Evolutionary conservation across 2,113 vertebrate species (phyloP), one percentile per base, ranked within the genome.

Genomic region (Nyctereutes procyonoides): DNA sequence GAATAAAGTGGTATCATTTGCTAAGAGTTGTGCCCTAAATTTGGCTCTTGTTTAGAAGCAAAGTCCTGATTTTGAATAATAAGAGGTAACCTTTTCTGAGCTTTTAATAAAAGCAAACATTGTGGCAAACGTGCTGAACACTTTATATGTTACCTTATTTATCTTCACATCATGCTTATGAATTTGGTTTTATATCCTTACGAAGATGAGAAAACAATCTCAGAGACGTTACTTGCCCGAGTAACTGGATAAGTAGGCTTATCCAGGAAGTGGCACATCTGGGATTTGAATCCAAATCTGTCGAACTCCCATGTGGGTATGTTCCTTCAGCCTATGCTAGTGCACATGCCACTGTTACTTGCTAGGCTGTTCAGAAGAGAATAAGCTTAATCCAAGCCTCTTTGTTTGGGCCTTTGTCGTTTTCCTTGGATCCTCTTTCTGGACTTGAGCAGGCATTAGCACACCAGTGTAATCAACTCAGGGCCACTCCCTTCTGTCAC

Each of bases 201-300:
- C 35, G 77, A 82, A 91, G 65, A 63, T 93, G 38, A 93, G 65
- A 83, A 93, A 83, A 85, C 17, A 92, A 28, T 85, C 81, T 79
- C 20, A 81, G 32, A 28, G 13, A 19, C 58, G 83, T 56, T 12
- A 13, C 5, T 82, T 74, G 9, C 55, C 55, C 30, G 65, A 2
- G 43, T 43, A 43, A 43, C 43, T 43, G 43, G 43, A 43, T 43
- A 43, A 43, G 43, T 43, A 43, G 19, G 69, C 55, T 76, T 56
- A 26, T 32, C 80, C 32, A 53, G 30, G 62, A 92, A 71, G 60
- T n/a, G 16, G 80, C 89, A 81, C 32, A 73, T 51, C 76, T 56
- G 32, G 65, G 35, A 83, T 65, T 67, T 58, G 28, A 43, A 22
- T 30, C 62, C 28, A 67, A n/a, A 79, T 30, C 32, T 38, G 15